Evolutionary conservation across 1,140 invertebrate species (phyloP).

Genomic region (Grapholita molesta): DNA sequence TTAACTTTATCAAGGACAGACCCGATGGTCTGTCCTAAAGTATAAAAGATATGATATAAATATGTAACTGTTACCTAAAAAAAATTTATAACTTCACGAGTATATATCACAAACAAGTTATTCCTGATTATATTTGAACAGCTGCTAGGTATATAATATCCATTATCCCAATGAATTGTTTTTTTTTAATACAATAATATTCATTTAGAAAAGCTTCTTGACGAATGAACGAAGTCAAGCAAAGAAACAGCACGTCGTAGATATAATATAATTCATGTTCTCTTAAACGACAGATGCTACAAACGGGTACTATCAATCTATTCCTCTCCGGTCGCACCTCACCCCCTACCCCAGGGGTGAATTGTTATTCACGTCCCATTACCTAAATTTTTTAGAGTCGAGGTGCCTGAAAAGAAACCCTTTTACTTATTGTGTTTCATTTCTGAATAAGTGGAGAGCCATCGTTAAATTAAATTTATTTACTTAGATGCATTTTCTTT

Average conservation of each 20-base stretch:
- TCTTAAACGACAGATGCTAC: conserved; percentile 74
- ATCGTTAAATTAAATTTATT: conserved; percentile 65
- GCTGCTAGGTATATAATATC: too few relatives aligned
- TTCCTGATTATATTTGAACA: too few relatives aligned
- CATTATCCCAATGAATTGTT: too few relatives aligned
- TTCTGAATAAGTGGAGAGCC: conserved; percentile 59
- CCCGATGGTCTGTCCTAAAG: too few relatives aligned
- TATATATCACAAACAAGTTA: too few relatives aligned
- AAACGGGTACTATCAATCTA: conserved; percentile 73
- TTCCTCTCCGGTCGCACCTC: conserved; percentile 42
- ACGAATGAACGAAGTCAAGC: conserved; percentile 58
- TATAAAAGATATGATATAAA: too few relatives aligned
- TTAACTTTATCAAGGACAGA: too few relatives aligned
- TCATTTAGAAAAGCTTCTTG: conserved; percentile 35
- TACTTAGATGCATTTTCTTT: conserved; percentile 48
- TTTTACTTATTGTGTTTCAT: conserved; percentile 72
- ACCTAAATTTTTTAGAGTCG: conserved; percentile 74
- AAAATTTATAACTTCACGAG: too few relatives aligned
- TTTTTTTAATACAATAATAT: too few relatives aligned
- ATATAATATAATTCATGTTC: conserved; percentile 71
- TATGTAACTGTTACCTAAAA: too few relatives aligned
- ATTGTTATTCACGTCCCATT: conserved; percentile 77
- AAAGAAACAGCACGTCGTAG: conserved; percentile 60
- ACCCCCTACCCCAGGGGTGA: conserved; percentile 49
- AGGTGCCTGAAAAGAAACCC: conserved; percentile 73